A percentile compares a stretch with the other conserved stretches of the same genome.
These are phyloP conservation scores for Meloidogyne exigua DNA, from an alignment of 1,140 invertebrate genomes.

Conservation along the genomic window DNA sequence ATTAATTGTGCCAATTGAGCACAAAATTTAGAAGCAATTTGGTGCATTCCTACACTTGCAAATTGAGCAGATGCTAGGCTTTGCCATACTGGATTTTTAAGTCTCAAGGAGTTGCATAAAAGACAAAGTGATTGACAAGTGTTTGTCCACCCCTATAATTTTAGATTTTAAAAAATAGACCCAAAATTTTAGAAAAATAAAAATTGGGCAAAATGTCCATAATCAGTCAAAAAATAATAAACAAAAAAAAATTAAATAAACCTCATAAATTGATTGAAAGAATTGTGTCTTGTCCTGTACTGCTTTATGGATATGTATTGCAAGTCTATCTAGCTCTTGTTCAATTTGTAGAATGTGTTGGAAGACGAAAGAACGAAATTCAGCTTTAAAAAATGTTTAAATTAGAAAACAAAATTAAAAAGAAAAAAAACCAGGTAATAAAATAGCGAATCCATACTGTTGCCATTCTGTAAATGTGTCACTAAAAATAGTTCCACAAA, in stretches of 20 bases:
- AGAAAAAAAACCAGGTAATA: slow-evolving; percentile 31
- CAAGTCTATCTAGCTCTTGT: slow-evolving; percentile 31
- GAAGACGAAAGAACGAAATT: slow-evolving; percentile 34
- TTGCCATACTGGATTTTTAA: slow-evolving; percentile 36
- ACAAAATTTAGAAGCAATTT: slow-evolving; percentile 35
- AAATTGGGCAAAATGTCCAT: not conserved
- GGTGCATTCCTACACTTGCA: slow-evolving; percentile 12
- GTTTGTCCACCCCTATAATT: slow-evolving; percentile 30
- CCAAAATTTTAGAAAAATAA: no score
- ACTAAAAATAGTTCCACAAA: slow-evolving; percentile 13
- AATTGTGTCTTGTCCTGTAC: slow-evolving; percentile 32
- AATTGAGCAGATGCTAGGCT: slow-evolving; percentile 23
- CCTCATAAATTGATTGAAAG: slow-evolving; percentile 38
- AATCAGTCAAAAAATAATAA: not conserved
- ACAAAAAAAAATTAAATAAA: not conserved
- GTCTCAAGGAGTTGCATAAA: slow-evolving; percentile 37
- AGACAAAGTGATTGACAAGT: slow-evolving; percentile 38
- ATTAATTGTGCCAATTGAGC: slow-evolving; percentile 29
- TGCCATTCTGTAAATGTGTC: slow-evolving; percentile 26
- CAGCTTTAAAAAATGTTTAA: slow-evolving; percentile 4
- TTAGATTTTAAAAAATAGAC: not conserved
- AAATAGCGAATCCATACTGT: slow-evolving; percentile 42
- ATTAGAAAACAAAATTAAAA: slow-evolving; percentile 24
- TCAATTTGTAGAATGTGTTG: slow-evolving; percentile 49
- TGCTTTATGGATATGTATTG: slow-evolving; percentile 34